These are phyloP conservation scores for Drosophila rellima DNA, from an alignment of 2,888 invertebrate genomes.

Conservation along the genomic window DNA sequence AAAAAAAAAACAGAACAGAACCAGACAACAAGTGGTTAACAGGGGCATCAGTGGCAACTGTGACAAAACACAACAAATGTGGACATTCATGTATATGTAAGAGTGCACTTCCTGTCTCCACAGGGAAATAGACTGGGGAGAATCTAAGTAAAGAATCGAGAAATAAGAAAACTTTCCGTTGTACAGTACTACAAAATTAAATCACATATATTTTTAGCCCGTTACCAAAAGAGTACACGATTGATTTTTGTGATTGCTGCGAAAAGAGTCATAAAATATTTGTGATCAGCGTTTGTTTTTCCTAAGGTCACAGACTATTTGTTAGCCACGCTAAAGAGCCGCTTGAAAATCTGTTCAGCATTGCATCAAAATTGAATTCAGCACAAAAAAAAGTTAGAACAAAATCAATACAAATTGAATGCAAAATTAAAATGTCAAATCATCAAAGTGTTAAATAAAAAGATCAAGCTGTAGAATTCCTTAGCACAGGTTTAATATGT, in stretches of 20 bases:
- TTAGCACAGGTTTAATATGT: slow-evolving; percentile 27
- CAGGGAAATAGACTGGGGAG: slow-evolving; percentile 11
- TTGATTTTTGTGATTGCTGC: neutral
- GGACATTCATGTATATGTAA: slow-evolving; percentile 54
- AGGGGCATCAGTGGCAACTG: slow-evolving; percentile 18
- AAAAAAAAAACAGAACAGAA: slow-evolving; percentile 12
- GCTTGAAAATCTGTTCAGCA: too few species aligned
- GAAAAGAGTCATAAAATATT: neutral
- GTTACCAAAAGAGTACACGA: too few species aligned
- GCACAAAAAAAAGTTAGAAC: too few species aligned
- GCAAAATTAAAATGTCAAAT: too few species aligned
- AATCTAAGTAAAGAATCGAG: slow-evolving; percentile 2
- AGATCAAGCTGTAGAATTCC: neutral
- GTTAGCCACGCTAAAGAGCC: too few species aligned
- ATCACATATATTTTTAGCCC: too few species aligned
- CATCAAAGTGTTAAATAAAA: too few species aligned
- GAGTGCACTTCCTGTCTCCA: slow-evolving; percentile 22
- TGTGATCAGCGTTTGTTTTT: neutral
- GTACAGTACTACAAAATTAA: neutral
- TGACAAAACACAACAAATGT: slow-evolving; percentile 33
- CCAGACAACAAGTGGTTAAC: slow-evolving; percentile 56
- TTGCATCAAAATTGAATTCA: too few species aligned
- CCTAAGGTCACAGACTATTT: too few species aligned
- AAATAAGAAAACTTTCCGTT: neutral
- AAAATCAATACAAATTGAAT: too few species aligned